phyloP scores from a whole-genome alignment of 2,888 invertebrate genomes.

The Erebia epiphron region DNA sequence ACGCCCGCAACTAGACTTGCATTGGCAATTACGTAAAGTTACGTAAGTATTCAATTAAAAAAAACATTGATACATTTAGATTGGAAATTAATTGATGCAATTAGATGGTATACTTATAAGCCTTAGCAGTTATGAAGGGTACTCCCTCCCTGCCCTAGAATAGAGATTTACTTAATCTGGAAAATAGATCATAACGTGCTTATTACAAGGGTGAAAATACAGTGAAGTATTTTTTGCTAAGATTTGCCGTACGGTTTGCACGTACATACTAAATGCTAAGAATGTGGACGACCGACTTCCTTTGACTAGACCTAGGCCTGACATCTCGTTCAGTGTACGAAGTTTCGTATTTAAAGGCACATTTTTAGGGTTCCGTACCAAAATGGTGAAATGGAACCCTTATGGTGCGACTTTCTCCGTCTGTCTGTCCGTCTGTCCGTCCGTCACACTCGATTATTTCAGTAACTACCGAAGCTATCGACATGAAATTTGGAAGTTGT shows the following conservation, averaged over 20 bases:
- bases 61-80: neutral
- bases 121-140: neutral
- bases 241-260: constrained; percentile 13
- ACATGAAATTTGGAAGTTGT: too few relatives aligned
- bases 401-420: too few relatives aligned
- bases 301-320: neutral
- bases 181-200: neutral
- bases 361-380: too few relatives aligned
- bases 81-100: constrained; percentile 22
- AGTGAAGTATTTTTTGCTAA: neutral
- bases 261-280: constrained; percentile 21
- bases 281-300: constrained; percentile 38
- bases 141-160: neutral
- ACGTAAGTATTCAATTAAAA: neutral
- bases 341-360: neutral
- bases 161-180: neutral
- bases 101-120: constrained; percentile 17
- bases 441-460: too few relatives aligned
- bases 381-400: too few relatives aligned
- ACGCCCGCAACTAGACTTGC: neutral
- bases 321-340: neutral
- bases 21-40: constrained; percentile 2
- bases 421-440: too few relatives aligned
- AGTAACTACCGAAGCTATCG: too few relatives aligned
- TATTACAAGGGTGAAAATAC: neutral